A percentile compares a stretch with the other conserved stretches of the same genome.
Conservation (phyloP, 2,888 invertebrate genomes). For the Cybosia mesomella region DNA sequence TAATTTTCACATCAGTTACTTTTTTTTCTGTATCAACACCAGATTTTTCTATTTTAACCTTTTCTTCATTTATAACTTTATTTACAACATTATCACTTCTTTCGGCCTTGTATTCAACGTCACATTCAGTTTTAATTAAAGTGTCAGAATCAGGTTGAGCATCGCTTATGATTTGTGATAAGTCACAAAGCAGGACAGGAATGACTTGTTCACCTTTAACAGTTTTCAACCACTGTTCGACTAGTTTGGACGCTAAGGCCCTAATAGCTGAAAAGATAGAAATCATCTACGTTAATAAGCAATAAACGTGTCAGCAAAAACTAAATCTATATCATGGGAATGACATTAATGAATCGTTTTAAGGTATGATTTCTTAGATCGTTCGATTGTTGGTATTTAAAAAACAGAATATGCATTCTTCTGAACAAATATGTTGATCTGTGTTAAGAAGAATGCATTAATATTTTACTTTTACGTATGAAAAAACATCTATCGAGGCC, state of each 20-base stretch:
- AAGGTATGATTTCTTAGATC: too few species aligned
- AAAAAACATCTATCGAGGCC: too few species aligned
- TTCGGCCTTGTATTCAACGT: slow-evolving; percentile 26
- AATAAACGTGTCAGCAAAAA: neutral
- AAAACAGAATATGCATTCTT: too few species aligned
- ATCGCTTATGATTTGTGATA: slow-evolving; percentile 72
- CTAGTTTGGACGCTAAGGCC: slow-evolving; percentile 92
- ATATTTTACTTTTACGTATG: too few species aligned
- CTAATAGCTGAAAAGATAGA: slow-evolving; percentile 89
- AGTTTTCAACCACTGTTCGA: slow-evolving; percentile 96
- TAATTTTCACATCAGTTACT: slow-evolving; percentile 36
- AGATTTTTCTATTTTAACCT: slow-evolving; percentile 28
- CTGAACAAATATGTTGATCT: too few species aligned
- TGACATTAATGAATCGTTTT: too few species aligned
- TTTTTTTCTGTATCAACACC: slow-evolving; percentile 26
- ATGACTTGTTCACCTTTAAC: slow-evolving; percentile 92
- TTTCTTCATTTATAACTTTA: slow-evolving; percentile 34
- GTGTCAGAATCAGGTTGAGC: slow-evolving; percentile 59
- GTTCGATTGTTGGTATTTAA: too few species aligned
- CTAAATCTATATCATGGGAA: neutral
- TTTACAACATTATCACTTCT: slow-evolving; percentile 24
- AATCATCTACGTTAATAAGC: slow-evolving; percentile 6
- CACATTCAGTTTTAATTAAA: slow-evolving; percentile 44
- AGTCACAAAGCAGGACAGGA: slow-evolving; percentile 71
- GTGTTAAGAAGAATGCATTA: too few species aligned